phyloP scores from a whole-genome alignment of 2,888 invertebrate species.

The Phyllotreta cruciferae region DNA sequence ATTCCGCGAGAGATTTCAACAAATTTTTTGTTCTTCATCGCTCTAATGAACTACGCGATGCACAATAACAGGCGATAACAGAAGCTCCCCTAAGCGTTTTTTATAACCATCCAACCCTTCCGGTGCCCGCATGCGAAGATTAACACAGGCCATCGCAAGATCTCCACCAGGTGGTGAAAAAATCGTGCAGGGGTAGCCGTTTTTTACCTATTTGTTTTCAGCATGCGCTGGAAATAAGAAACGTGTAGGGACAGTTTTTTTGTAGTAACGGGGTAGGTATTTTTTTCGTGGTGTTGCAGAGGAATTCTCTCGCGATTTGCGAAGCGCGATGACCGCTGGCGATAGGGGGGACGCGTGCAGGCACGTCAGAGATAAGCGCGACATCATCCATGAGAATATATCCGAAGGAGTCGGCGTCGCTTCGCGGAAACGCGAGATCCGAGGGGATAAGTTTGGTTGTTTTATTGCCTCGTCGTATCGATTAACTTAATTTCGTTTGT shows the following conservation, averaged over 20 bases:
- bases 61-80: slow-evolving; percentile 51
- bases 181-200: slow-evolving; percentile 35
- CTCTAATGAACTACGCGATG: slow-evolving; percentile 20
- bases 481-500: too few species aligned
- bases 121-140: slow-evolving; percentile 55
- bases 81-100: slow-evolving; percentile 39
- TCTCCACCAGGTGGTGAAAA: slow-evolving; percentile 56
- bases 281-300: too few species aligned
- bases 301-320: too few species aligned
- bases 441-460: slow-evolving; percentile 12
- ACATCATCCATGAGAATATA: slow-evolving; percentile 54
- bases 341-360: slow-evolving; percentile 58
- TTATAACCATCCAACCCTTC: slow-evolving; percentile 46
- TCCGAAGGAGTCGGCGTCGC: slow-evolving; percentile 35
- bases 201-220: slow-evolving; percentile 28
- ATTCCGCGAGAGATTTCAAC: not conserved
- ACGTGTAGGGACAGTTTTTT: too few species aligned
- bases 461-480: too few species aligned
- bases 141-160: slow-evolving; percentile 49
- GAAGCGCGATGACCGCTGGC: slow-evolving; percentile 50
- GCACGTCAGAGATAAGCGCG: slow-evolving; percentile 54
- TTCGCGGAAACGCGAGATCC: slow-evolving; percentile 28
- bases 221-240: too few species aligned
- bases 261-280: too few species aligned
- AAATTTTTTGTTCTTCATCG: not conserved